Conservation (phyloP, 2,113 vertebrate genomes). For the Clinocottus analis region DNA sequence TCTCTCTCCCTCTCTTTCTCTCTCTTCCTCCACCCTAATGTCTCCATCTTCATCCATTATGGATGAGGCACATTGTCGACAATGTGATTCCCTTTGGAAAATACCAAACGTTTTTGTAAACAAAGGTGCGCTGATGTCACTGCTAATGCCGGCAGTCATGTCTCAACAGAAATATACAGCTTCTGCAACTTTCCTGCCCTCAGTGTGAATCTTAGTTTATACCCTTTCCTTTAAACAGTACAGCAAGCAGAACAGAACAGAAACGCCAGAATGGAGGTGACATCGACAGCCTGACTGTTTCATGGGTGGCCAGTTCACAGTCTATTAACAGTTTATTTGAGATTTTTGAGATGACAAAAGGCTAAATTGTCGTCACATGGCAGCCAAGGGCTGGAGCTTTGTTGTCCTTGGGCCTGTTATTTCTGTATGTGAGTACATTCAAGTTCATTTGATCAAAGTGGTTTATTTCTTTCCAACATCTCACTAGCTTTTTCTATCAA, state of each 20-base stretch:
- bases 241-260: too few relatives aligned
- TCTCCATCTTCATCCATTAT: constrained; percentile 47
- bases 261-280: too few relatives aligned
- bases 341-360: too few relatives aligned
- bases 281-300: too few relatives aligned
- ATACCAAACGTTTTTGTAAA: constrained; percentile 33
- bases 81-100: constrained; percentile 22
- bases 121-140: constrained; percentile 17
- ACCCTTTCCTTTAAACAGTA: neutral
- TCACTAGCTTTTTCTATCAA: constrained; percentile 42
- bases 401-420: neutral
- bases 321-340: too few relatives aligned
- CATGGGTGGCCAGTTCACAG: too few relatives aligned
- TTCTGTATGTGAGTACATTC: neutral
- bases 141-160: neutral
- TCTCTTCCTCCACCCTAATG: neutral
- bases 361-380: too few relatives aligned
- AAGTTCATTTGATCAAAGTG: constrained; percentile 37
- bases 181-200: neutral
- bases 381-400: too few relatives aligned
- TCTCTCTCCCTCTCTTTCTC: neutral
- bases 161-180: constrained; percentile 17
- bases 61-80: constrained; percentile 38
- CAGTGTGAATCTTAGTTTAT: neutral
- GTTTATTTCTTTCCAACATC: constrained; percentile 39